These are phyloP conservation scores for Phalloptychus januarius DNA, from an alignment of 2,797 vertebrate species.

Conservation along the genomic window DNA sequence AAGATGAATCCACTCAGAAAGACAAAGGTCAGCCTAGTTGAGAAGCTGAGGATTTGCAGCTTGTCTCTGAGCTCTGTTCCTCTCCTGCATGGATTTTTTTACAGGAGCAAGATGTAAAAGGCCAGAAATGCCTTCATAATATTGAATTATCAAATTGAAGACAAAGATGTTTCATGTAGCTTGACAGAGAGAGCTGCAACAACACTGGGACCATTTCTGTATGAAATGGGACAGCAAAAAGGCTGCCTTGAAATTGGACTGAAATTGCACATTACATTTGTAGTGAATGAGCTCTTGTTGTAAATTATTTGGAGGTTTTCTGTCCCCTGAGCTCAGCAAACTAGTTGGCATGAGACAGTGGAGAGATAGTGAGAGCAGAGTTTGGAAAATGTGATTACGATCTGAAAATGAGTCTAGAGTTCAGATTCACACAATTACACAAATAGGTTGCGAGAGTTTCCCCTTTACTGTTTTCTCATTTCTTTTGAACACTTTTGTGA, in stretches of 20 bases:
- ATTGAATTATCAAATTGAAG: slow-evolving; percentile 1
- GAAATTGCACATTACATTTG: slow-evolving; percentile 34
- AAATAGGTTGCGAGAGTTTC: slow-evolving; percentile 4
- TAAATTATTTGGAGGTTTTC: slow-evolving; percentile 64
- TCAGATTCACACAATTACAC: slow-evolving; percentile 12
- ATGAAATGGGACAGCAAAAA: slow-evolving; percentile 32
- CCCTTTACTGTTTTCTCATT: slow-evolving; percentile 5
- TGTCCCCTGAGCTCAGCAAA: slow-evolving; percentile 45
- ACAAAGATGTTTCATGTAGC: slow-evolving; percentile 12
- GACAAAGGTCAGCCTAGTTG: slow-evolving; percentile 27
- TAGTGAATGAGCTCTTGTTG: slow-evolving; percentile 43
- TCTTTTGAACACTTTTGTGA: background rate
- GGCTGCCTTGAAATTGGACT: slow-evolving; percentile 39
- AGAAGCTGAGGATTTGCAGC: slow-evolving; percentile 25
- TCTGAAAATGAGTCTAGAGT: slow-evolving; percentile 34
- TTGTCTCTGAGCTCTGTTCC: slow-evolving; percentile 24
- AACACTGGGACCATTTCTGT: slow-evolving; percentile 21
- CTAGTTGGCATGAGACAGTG: slow-evolving; percentile 42
- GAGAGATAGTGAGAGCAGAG: slow-evolving; percentile 19
- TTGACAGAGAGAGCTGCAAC: slow-evolving; percentile 25
- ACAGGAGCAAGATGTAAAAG: slow-evolving; percentile 14
- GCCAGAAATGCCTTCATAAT: slow-evolving; percentile 11
- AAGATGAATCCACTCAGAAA: slow-evolving; percentile 44
- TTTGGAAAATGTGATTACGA: slow-evolving; percentile 42
- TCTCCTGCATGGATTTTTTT: slow-evolving; percentile 19